Conservation (phyloP, 2,113 vertebrate genomes). For the Brienomyrus longianalis region DNA sequence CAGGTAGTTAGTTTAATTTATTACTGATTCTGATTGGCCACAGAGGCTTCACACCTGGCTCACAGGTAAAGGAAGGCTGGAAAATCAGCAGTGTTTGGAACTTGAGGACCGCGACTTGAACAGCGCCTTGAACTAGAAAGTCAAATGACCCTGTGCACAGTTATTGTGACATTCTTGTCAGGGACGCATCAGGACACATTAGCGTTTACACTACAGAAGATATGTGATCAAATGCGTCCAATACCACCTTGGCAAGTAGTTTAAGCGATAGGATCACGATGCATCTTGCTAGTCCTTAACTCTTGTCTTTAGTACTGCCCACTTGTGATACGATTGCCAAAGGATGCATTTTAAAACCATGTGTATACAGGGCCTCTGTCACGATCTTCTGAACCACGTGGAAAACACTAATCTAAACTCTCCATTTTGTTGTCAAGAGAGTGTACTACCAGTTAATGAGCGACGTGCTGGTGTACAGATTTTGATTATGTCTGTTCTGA, state of each 20-base stretch:
- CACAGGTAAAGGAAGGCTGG: neutral
- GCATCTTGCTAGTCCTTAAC: neutral
- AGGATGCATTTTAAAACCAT: neutral
- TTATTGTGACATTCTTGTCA: neutral
- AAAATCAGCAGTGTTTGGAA: neutral
- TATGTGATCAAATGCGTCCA: neutral
- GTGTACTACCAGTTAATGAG: neutral
- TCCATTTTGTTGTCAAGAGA: neutral
- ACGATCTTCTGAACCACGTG: neutral
- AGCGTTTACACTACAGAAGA: neutral
- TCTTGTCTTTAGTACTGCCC: neutral
- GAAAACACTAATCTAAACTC: neutral
- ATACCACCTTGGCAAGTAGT: neutral
- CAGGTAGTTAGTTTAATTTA: neutral
- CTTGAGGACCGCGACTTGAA: neutral
- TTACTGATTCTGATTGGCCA: neutral
- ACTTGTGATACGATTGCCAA: neutral
- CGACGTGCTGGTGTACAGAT: neutral
- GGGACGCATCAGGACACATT: neutral
- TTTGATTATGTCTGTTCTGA: too few species aligned
- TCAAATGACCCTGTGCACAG: neutral
- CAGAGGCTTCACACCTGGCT: neutral
- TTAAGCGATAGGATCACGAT: neutral
- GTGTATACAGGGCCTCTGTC: neutral
- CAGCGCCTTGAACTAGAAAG: neutral